Evolutionary conservation across 2,888 invertebrate species (phyloP).

Genomic region (Pomacea canaliculata): DNA sequence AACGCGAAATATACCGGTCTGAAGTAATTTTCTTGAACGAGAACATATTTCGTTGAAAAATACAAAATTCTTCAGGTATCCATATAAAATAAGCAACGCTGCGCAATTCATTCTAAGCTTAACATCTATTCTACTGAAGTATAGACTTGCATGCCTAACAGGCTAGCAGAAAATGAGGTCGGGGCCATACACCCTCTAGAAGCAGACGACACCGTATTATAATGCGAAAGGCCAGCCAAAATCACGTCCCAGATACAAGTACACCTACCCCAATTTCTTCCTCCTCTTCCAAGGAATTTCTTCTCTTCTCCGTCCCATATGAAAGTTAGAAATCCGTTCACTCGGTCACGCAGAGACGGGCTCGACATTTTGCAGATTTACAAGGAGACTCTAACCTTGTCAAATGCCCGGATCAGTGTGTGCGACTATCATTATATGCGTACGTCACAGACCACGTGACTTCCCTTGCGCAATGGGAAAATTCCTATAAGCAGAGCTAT

Average conservation of each 20-base stretch:
- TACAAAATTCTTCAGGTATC: too few relatives aligned
- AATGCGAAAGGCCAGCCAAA: not conserved
- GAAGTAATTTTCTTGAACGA: too few relatives aligned
- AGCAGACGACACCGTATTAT: not conserved
- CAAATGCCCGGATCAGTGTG: slow-evolving; percentile 28
- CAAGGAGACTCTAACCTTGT: slow-evolving; percentile 38
- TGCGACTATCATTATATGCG: slow-evolving; percentile 4
- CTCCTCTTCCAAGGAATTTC: slow-evolving; percentile 91
- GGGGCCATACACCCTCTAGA: too few relatives aligned
- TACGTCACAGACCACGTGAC: slow-evolving; percentile 27
- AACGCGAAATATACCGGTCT: too few relatives aligned
- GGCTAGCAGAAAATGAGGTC: too few relatives aligned
- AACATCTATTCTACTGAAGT: too few relatives aligned
- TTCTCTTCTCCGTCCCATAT: slow-evolving; percentile 93
- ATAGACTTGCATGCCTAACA: too few relatives aligned
- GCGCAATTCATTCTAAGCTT: too few relatives aligned
- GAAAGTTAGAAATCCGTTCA: slow-evolving; percentile 73
- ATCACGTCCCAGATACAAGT: not conserved
- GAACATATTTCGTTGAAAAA: too few relatives aligned
- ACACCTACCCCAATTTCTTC: slow-evolving; percentile 82
- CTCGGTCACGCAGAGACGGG: slow-evolving; percentile 32
- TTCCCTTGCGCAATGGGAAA: slow-evolving; percentile 11
- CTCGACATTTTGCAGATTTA: not conserved
- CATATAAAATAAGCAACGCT: too few relatives aligned
- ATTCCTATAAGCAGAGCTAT: not conserved